Evolutionary conservation across 2,888 invertebrate genomes (phyloP).

Genomic region (Leptinotarsa haldemani): DNA sequence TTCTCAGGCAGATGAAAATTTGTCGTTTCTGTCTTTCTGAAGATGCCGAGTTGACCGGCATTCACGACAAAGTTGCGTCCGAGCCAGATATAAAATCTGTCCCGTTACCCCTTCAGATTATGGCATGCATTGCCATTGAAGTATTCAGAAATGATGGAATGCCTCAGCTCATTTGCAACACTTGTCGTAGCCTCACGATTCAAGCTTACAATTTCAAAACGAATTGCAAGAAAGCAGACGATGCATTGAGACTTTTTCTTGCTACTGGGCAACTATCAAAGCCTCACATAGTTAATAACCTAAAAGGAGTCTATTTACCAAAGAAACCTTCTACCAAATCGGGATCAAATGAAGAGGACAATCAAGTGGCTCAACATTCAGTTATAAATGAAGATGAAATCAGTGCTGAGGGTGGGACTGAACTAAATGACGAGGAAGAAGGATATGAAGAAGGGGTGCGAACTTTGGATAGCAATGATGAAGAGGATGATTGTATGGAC

Average conservation of each 20-base stretch:
- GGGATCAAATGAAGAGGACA: background rate
- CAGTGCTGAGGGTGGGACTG: background rate
- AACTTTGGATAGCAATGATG: conserved; percentile 17
- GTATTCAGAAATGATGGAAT: conserved; percentile 78
- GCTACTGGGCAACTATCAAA: conserved; percentile 71
- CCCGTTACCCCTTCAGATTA: conserved; percentile 79
- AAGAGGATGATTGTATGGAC: background rate
- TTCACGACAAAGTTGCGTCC: conserved; percentile 73
- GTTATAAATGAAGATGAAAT: conserved; percentile 7
- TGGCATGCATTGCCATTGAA: conserved; percentile 83
- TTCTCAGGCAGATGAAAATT: conserved; percentile 72
- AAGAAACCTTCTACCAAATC: background rate
- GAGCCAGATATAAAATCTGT: conserved; percentile 70
- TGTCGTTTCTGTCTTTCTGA: conserved; percentile 80
- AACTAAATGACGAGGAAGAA: conserved; percentile 16
- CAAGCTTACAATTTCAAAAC: conserved; percentile 80
- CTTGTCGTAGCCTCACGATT: conserved; percentile 76
- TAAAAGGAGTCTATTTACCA: background rate
- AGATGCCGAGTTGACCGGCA: conserved; percentile 73
- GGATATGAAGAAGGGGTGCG: conserved; percentile 20
- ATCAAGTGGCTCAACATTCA: background rate
- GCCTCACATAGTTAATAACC: conserved; percentile 41
- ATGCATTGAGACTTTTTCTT: conserved; percentile 75
- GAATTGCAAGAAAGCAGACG: conserved; percentile 81
- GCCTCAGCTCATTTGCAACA: conserved; percentile 78